Evolutionary conservation across 2,888 invertebrate genomes (phyloP), one percentile per base, ranked within the genome.

Genomic region (Cataglyphis albicans): DNA sequence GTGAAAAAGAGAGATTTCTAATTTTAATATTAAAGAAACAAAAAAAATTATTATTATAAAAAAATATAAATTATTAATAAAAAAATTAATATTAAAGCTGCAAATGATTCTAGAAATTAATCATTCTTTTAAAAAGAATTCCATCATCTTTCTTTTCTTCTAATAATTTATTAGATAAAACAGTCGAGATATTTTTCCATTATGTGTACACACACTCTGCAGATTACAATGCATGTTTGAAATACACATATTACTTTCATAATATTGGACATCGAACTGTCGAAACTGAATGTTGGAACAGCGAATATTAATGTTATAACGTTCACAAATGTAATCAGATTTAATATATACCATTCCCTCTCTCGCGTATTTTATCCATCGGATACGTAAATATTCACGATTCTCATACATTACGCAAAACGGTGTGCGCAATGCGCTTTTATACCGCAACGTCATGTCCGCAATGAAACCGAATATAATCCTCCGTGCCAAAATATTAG

Each of bases 371-470:
- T 35, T 12, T 48, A 15, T 52, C 21, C 48, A 52, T 25, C 48
- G 15, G 25, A 64, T 75, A 29, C 29, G 2, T 48, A 25, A 65
- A 65, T 64, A 75, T 75, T 65, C 52, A 35, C 65, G 18, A 3
- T 52, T 64, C 21, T 64, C 12, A 12, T 25, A 6, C 38, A 59
- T 73, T 38, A 29, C 38, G 21, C 25, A 29, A 32, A 63, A 48
- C 12, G 21, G 1, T 32, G 15, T 44, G 32, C 68, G n/a, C 35
- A 35, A 29, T 9, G 72, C 2, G 21, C 21, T 65, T 65, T 65
- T 75, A 41, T 61, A 32, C 41, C 65, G 38, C 41, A n/a, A 41
- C 12, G 18, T 48, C 35, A n/a, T 75, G 7, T 21, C 12, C n/a
- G 32, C 68, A 9, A 32, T n/a, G 10, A 68, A 48, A 48, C 29